These are phyloP conservation scores for Neodiprion lecontei DNA, from an alignment of 1,140 invertebrate species.

Conservation along the genomic window DNA sequence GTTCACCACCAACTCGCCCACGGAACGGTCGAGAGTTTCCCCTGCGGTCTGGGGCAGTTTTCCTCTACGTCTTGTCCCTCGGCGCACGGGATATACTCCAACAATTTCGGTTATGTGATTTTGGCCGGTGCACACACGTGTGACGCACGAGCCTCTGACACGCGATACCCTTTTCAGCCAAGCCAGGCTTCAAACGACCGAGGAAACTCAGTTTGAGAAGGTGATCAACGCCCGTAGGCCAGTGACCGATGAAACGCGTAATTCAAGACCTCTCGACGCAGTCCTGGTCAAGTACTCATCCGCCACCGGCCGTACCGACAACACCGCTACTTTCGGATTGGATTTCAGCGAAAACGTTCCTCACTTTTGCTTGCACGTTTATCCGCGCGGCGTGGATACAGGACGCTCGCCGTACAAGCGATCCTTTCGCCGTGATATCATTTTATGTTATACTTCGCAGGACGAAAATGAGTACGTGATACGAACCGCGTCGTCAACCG, in stretches of 20 bases:
- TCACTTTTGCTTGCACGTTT: not conserved
- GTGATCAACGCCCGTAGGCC: not conserved
- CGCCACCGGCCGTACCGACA: not conserved
- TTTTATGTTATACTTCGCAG: no score
- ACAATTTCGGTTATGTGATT: slow-evolving; percentile 5
- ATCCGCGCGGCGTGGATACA: not conserved
- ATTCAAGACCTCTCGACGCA: not conserved
- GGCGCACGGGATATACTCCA: not conserved
- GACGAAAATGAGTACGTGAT: no score
- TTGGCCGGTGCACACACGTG: not conserved
- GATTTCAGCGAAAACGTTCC: not conserved
- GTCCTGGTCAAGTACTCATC: not conserved
- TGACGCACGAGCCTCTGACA: not conserved
- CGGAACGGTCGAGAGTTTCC: not conserved
- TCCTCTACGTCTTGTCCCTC: not conserved
- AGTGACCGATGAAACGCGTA: not conserved
- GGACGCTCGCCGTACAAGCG: not conserved
- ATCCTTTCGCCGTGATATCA: not conserved
- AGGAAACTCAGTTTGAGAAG: slow-evolving; percentile 3
- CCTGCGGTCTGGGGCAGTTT: not conserved
- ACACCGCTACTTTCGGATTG: not conserved
- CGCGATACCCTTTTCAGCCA: not conserved
- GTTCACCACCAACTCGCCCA: no score
- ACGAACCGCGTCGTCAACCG: no score
- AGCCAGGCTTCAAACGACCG: not conserved